Base-by-base conservation (phyloP, 2,888 invertebrate species). In the Meteorus colon region DNA sequence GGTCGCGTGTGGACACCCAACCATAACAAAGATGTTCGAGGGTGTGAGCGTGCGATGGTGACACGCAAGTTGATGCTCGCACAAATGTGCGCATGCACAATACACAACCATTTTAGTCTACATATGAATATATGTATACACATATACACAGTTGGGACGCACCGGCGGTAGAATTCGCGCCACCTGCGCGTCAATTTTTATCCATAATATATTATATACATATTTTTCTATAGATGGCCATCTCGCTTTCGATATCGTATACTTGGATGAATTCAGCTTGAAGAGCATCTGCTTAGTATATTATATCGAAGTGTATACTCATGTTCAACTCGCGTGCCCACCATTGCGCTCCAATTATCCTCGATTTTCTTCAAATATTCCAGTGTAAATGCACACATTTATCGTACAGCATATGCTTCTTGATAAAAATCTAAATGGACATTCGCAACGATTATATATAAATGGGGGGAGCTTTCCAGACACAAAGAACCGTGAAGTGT, bases 341-440 rank as follows among this genome's bases (percentile, higher is more conserved):
- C 41, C 60, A 62, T 16, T 62, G 10, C 63, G 70, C 70, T 75
- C 65, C 70, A 75, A 75, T 75, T 75, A 75, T 70, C 74, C 70
- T 70, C 74, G 70, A 75, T 75, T 75, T 75, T 70, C 69, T 75
- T 75, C 37, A 75, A 75, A 70, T 68, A 65, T 70, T 65, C 69
- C 69, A 34, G 51, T 31, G 62, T 69, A 69, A 34, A 59, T 66
- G 19, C 37, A 41, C 41, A 16, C 37, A 31, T 59, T 48, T 12
- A 16, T 45, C 37, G 29, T 48, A 48, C 14, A n/a, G 62, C 69
- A 70, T 70, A 70, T 75, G 69, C 34, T 41, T 29, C 29, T 65
- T 60, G 74, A 75, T 75, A 70, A 75, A 70, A 75, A 72, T 71
- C 60, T 71, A 75, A 75, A 75, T 70, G 74, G 51, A 75, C 74